Percentiles rank a stretch among this genome's conserved stretches.
phyloP scores from a whole-genome alignment of 2,113 vertebrate genomes.

The Cyprinus carpio region DNA sequence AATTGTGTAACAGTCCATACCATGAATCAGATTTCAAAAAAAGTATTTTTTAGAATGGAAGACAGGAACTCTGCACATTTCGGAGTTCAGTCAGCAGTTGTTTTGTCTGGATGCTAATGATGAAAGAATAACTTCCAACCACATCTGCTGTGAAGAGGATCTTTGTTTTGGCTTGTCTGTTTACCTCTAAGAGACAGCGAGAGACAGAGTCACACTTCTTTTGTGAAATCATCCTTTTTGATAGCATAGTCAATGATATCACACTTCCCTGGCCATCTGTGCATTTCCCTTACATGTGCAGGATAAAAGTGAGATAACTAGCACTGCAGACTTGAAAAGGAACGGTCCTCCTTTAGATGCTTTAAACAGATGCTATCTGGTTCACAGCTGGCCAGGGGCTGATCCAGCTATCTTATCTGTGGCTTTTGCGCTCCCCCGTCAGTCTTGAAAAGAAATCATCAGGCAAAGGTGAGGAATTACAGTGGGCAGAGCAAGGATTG shows the following conservation, averaged over 20 bases:
- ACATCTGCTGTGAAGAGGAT: slow-evolving; percentile 44
- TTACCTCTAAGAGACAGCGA: slow-evolving; percentile 50
- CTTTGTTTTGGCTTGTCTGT: slow-evolving; percentile 60
- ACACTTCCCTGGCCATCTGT: slow-evolving; percentile 65
- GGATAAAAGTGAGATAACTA: slow-evolving; percentile 66
- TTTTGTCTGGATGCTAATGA: slow-evolving; percentile 69
- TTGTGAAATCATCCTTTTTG: slow-evolving; percentile 36
- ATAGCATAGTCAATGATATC: slow-evolving; percentile 58
- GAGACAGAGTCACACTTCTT: slow-evolving; percentile 48
- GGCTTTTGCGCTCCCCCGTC: slow-evolving; percentile 60
- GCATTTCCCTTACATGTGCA: slow-evolving; percentile 63
- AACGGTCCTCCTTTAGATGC: slow-evolving; percentile 59
- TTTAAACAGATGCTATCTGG: slow-evolving; percentile 76
- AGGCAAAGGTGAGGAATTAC: slow-evolving; percentile 48
- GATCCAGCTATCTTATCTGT: slow-evolving; percentile 65
- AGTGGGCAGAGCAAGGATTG: slow-evolving; percentile 46
- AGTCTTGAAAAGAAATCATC: slow-evolving; percentile 70
- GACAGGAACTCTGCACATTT: slow-evolving; percentile 61
- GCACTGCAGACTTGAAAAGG: slow-evolving; percentile 65
- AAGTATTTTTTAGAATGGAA: slow-evolving; percentile 43
- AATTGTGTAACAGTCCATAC: slow-evolving; percentile 45
- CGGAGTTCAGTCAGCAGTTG: slow-evolving; percentile 57
- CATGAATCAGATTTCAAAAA: slow-evolving; percentile 24
- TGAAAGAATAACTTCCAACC: slow-evolving; percentile 58
- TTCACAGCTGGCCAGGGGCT: slow-evolving; percentile 69